phyloP scores from a whole-genome alignment of 2,113 vertebrate genomes.

The Promerops cafer region DNA sequence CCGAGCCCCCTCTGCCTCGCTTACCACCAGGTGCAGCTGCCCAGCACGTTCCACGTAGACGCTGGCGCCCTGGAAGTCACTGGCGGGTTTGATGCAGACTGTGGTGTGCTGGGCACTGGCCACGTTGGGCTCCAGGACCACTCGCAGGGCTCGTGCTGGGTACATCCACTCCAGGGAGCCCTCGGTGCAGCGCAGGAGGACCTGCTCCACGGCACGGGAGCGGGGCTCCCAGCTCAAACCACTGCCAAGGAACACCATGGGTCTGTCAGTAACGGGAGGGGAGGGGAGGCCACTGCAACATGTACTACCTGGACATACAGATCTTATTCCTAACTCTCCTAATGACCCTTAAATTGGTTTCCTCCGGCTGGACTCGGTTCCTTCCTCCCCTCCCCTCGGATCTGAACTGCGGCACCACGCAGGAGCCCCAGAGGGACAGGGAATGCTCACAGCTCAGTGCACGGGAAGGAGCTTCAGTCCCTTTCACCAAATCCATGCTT shows the following conservation, averaged over 20 bases:
- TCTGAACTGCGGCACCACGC: not conserved
- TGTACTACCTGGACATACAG: not conserved
- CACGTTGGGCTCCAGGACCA: conserved; percentile 75
- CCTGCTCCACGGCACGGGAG: conserved; percentile 72
- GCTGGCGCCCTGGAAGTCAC: conserved; percentile 67
- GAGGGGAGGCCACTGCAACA: fast-evolving
- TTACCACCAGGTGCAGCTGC: conserved; percentile 65
- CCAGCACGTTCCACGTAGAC: conserved; percentile 69
- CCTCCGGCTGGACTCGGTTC: no score
- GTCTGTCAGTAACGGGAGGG: fast-evolving
- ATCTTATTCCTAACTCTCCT: not conserved
- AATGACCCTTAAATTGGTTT: not conserved
- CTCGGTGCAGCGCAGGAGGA: conserved; percentile 73
- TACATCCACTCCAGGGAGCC: conserved; percentile 77
- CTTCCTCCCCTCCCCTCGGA: no score
- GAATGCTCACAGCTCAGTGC: not conserved
- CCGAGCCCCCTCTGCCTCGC: conserved; percentile 10
- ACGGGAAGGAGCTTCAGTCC: not conserved
- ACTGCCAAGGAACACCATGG: conserved; percentile 1
- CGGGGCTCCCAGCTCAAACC: conserved; percentile 59
- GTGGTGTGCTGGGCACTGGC: conserved; percentile 32
- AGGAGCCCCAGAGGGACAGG: not conserved
- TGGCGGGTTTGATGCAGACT: conserved; percentile 73
- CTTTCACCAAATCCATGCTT: not conserved
- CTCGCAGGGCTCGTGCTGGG: conserved; percentile 69